Evolutionary conservation across 2,797 vertebrate species (phyloP), one percentile per base, ranked within the genome.

Genomic region (Mastacembelus armatus): DNA sequence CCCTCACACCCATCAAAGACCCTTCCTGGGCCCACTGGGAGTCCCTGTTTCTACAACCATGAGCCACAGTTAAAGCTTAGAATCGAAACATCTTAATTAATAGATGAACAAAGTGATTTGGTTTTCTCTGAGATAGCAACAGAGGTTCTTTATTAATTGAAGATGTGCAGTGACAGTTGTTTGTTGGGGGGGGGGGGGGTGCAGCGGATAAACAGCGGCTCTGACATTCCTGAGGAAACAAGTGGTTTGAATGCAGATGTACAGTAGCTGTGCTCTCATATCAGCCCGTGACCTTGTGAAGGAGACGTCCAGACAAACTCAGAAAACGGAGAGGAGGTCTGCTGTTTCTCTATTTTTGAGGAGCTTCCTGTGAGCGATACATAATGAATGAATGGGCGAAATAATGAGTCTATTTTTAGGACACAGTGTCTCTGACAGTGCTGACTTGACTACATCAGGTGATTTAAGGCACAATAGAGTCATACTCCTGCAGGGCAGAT

Each of bases 231-330:
- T n/a, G n/a, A 32, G 11, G 11, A 22, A 60, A 14, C 42, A 35
- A 26, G 24, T 26, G 2, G 29, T 44, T 19, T 8, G 19, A n/a
- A 35, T 55, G 59, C 49, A 61, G 30, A 48, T 54, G 48, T 44
- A 0, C 52, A 27, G 55, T 21, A 32, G 45, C 42, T 57, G 11
- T 24, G 7, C 12, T 45, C 39, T 52, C 2, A 14, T 5, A 22
- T 60, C 43, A 62, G 58, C 21, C 1, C 15, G 2, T 87, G 71
- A 87, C 83, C 85, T 84, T 85, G 83, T 62, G 71, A 68, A 14
- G 55, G 47, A 74, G 33, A 48, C 32, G 15, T 63, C 30, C 54
- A 69, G 60, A 39, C 66, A 59, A 68, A 64, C 49, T 65, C 73
- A 71, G 74, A 57, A 66, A 52, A 70, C 24, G 36, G 26, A 57